Conservation (phyloP, 2,888 invertebrate species). For the Drosophila lutescens region DNA sequence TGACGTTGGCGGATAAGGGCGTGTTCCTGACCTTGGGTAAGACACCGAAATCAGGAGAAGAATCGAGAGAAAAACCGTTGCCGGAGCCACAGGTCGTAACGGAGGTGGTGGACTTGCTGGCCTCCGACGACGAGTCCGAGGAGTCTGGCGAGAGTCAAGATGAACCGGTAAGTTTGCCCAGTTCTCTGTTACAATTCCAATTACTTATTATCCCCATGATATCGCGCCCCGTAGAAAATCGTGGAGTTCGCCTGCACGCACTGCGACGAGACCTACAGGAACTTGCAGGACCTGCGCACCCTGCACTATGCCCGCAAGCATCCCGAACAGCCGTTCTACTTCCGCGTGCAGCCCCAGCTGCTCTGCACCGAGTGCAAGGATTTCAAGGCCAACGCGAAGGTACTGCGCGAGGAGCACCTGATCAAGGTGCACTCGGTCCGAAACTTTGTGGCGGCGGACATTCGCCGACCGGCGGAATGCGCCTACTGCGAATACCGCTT, state of each 20-base stretch:
- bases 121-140: conserved; percentile 50
- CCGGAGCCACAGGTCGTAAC: background rate
- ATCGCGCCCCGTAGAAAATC: conserved; percentile 6
- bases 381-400: conserved; percentile 60
- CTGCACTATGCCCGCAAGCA: conserved; percentile 67
- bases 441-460: conserved; percentile 80
- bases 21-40: background rate
- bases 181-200: background rate
- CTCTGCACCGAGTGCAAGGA: conserved; percentile 71
- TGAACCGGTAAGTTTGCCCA: background rate
- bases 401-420: conserved; percentile 62
- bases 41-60: no score
- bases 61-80: background rate
- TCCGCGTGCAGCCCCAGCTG: conserved; percentile 65
- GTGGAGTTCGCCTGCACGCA: conserved; percentile 69
- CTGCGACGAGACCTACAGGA: conserved; percentile 59
- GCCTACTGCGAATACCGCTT: conserved; percentile 71
- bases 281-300: conserved; percentile 56
- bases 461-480: conserved; percentile 55
- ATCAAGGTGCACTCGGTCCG: conserved; percentile 70
- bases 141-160: conserved; percentile 1
- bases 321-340: conserved; percentile 71
- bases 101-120: conserved; percentile 45
- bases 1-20: no score
- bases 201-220: no score